Percentiles rank a stretch among this genome's conserved stretches.
Conservation (phyloP, 2,888 invertebrate genomes). For the Hipparchia sbordonii region DNA sequence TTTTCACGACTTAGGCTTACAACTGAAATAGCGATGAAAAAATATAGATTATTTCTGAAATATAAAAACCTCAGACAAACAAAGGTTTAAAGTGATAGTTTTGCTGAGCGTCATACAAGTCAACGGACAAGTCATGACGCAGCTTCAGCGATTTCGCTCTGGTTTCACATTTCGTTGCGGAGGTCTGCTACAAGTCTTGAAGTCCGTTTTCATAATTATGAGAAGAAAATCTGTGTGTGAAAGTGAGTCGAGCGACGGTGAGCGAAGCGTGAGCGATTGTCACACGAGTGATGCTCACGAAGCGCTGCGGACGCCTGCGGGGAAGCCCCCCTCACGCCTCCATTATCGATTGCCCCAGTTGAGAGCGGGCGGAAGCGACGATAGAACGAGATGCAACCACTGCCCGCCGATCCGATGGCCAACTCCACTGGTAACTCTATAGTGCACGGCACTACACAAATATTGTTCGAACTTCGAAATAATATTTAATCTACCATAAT, state of each 20-base stretch:
- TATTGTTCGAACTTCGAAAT: slow-evolving; percentile 70
- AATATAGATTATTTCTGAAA: no score
- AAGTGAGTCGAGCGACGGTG: slow-evolving; percentile 31
- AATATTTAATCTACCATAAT: slow-evolving; percentile 65
- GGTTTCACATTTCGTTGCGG: no score
- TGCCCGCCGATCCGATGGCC: slow-evolving; percentile 74
- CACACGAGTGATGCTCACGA: slow-evolving; percentile 78
- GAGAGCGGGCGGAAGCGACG: slow-evolving; percentile 82
- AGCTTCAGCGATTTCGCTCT: no score
- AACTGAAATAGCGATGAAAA: no score
- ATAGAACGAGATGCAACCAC: slow-evolving; percentile 81
- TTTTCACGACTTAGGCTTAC: no score
- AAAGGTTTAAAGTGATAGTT: no score
- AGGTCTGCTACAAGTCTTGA: no score
- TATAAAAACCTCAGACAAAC: no score
- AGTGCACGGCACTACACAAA: slow-evolving; percentile 71
- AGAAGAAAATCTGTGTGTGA: slow-evolving; percentile 6
- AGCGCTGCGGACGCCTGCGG: slow-evolving; percentile 54
- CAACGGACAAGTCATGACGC: no score
- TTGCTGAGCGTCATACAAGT: no score
- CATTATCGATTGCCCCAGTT: slow-evolving; percentile 86
- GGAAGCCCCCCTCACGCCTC: slow-evolving; percentile 57
- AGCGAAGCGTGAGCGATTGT: slow-evolving; percentile 69
- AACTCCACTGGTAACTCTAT: slow-evolving; percentile 68
- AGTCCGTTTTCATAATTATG: not conserved